Percentiles rank a stretch among this genome's conserved stretches.
Evolutionary conservation across 2,113 vertebrate species (phyloP).

Genomic region (Dipodomys stephensi): DNA sequence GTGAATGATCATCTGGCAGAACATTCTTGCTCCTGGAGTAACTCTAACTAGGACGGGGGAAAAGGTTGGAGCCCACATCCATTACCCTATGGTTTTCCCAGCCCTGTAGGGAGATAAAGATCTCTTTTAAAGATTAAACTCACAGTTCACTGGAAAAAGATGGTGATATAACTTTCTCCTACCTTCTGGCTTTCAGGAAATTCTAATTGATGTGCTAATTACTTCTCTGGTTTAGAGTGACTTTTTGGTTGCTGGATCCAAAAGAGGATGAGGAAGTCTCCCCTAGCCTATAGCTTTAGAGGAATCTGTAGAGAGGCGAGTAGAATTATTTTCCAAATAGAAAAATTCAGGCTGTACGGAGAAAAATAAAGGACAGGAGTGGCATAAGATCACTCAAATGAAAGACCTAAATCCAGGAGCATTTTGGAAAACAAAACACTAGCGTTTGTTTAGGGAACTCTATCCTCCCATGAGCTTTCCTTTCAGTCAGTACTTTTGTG

Average conservation of each 20-base stretch:
- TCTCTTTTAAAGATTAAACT: conserved; percentile 30
- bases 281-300: not conserved
- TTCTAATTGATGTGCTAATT: not conserved
- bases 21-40: not conserved
- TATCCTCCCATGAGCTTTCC: not conserved
- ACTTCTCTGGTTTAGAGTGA: not conserved
- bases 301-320: not conserved
- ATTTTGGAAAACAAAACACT: not conserved
- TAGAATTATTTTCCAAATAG: not conserved
- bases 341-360: not conserved
- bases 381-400: not conserved
- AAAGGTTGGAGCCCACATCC: not conserved
- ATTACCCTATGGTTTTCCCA: not conserved
- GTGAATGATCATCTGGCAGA: not conserved
- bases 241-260: not conserved
- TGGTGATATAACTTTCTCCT: not conserved
- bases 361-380: not conserved
- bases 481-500: not conserved
- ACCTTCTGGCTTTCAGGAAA: conserved; percentile 31
- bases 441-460: not conserved
- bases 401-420: not conserved
- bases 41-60: not conserved
- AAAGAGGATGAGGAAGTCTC: not conserved
- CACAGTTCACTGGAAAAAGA: conserved; percentile 41
- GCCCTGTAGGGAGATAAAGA: not conserved